Percentiles rank a stretch among this genome's conserved stretches.
These are phyloP conservation scores for Venusia cambrica DNA, from an alignment of 2,888 invertebrate genomes.

Conservation along the genomic window DNA sequence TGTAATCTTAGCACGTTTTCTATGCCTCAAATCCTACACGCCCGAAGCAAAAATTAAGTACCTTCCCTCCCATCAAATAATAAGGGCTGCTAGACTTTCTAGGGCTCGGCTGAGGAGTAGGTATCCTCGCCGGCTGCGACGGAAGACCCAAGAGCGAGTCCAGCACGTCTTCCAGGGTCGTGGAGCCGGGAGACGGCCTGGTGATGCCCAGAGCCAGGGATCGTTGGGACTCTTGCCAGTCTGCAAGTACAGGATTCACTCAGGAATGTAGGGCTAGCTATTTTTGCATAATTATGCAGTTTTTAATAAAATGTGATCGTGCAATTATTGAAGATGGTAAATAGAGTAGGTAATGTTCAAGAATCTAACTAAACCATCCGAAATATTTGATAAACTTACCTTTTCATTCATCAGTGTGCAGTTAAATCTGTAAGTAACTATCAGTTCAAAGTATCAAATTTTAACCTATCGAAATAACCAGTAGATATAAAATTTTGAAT, in stretches of 20 bases:
- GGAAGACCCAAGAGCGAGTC: conserved; percentile 95
- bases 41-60: conserved; percentile 35
- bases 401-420: conserved; percentile 2
- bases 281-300: too few species aligned
- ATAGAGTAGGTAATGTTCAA: background rate
- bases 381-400: conserved; percentile 13
- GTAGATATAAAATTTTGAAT: conserved; percentile 4
- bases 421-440: conserved; percentile 14
- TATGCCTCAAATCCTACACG: too few species aligned
- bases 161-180: conserved; percentile 95
- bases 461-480: too few species aligned
- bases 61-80: conserved; percentile 74
- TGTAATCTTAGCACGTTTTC: too few species aligned
- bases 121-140: conserved; percentile 85
- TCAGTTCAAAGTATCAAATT: too few species aligned
- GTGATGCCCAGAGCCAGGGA: conserved; percentile 78
- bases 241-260: conserved; percentile 51
- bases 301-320: too few species aligned
- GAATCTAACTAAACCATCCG: background rate
- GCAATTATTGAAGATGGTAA: conserved; percentile 1
- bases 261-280: too few species aligned
- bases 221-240: conserved; percentile 75
- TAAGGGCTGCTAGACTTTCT: conserved; percentile 72
- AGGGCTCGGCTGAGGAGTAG: conserved; percentile 83
- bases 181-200: conserved; percentile 88